Percentiles rank a stretch among this genome's conserved stretches.
Conservation (phyloP, 2,113 vertebrate genomes). For the Chaetura pelagica region DNA sequence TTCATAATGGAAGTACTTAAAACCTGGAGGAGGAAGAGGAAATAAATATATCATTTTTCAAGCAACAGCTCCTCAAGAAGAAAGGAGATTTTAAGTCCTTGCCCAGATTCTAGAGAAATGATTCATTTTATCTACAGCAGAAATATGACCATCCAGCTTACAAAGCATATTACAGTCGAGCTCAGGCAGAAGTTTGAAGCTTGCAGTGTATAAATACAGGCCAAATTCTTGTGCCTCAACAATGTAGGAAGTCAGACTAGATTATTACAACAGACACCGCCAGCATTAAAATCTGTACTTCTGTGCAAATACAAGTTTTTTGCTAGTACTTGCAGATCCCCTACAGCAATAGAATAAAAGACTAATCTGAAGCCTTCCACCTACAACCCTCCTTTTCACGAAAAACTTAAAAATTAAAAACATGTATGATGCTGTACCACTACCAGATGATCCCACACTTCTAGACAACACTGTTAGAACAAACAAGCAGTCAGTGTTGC, state of each 20-base stretch:
- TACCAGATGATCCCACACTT: neutral
- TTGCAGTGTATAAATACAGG: neutral
- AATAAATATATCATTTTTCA: neutral
- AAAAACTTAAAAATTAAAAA: neutral
- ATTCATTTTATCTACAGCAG: neutral
- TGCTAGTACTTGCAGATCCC: neutral
- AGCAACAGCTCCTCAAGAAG: neutral
- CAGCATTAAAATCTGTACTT: neutral
- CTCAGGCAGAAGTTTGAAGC: neutral
- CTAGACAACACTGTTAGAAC: neutral
- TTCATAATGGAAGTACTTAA: neutral
- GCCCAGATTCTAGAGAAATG: neutral
- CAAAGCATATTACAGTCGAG: neutral
- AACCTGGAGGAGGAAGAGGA: neutral
- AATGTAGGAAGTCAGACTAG: neutral
- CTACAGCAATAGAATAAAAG: neutral
- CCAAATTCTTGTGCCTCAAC: neutral
- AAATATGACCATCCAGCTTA: neutral
- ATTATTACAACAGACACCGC: neutral
- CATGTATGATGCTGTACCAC: neutral
- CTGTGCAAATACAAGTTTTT: neutral
- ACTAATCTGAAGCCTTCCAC: neutral
- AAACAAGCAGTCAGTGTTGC: neutral
- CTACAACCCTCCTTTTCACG: neutral
- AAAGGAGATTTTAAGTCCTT: neutral